These are phyloP conservation scores for Leucoma salicis DNA, from an alignment of 2,888 invertebrate species.

Conservation along the genomic window DNA sequence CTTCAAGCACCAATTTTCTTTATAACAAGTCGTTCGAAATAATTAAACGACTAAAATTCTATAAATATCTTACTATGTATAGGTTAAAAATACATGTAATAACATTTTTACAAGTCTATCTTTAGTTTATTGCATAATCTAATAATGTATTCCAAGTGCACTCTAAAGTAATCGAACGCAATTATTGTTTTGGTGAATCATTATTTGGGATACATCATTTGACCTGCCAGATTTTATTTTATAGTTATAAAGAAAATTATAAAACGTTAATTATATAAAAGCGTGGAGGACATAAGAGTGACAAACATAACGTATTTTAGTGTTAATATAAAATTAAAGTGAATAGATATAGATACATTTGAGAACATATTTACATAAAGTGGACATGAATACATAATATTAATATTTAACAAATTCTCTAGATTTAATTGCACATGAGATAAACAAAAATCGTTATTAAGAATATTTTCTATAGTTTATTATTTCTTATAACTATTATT, in stretches of 20 bases:
- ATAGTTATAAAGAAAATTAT: conserved; percentile 50
- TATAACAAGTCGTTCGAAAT: conserved; percentile 83
- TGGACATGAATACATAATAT: conserved; percentile 46
- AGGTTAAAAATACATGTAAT: conserved; percentile 82
- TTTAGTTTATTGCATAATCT: conserved; percentile 60
- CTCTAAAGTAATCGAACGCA: too few species aligned
- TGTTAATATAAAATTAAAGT: conserved; percentile 44
- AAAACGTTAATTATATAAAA: conserved; percentile 56
- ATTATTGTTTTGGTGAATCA: conserved; percentile 18
- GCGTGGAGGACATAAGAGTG: conserved; percentile 39
- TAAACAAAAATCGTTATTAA: conserved; percentile 67
- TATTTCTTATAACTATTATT: conserved; percentile 61
- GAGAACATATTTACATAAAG: conserved; percentile 76
- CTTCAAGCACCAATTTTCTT: conserved; percentile 82
- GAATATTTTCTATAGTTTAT: conserved; percentile 73
- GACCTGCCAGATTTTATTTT: conserved; percentile 42
- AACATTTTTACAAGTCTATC: conserved; percentile 82
- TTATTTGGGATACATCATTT: conserved; percentile 47
- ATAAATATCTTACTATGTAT: conserved; percentile 82
- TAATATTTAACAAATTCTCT: conserved; percentile 71
- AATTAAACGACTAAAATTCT: conserved; percentile 82
- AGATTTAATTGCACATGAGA: conserved; percentile 70
- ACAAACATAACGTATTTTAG: conserved; percentile 50
- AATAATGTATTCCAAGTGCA: conserved; percentile 51
- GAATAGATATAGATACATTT: conserved; percentile 59